Percentiles rank a stretch among this genome's conserved stretches.
Evolutionary conservation across 2,113 vertebrate species (phyloP).

Genomic region (Petromus typicus): DNA sequence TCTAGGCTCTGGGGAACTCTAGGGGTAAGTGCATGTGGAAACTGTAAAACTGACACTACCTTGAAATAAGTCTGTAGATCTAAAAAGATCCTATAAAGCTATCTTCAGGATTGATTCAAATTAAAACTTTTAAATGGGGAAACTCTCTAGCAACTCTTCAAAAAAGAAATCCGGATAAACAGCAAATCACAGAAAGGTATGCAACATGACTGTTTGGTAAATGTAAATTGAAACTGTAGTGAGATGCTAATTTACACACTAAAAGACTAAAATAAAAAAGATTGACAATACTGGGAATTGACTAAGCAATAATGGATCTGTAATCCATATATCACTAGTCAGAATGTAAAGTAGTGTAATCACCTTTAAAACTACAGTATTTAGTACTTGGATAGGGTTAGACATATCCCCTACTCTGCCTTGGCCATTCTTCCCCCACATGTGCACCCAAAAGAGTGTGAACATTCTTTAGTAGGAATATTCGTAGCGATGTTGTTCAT

Average conservation of each 20-base stretch:
- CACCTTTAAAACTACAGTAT: not conserved
- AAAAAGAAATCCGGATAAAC: constrained; percentile 15
- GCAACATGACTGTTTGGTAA: not conserved
- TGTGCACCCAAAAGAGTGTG: not conserved
- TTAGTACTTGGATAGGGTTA: not conserved
- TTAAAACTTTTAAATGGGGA: constrained; percentile 57
- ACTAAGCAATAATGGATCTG: not conserved
- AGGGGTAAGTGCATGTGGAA: not conserved
- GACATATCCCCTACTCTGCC: not conserved
- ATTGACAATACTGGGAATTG: not conserved
- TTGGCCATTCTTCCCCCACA: not conserved
- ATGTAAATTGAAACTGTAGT: not conserved
- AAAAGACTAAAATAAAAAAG: constrained; percentile 25
- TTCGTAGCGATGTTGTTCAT: constrained; percentile 34
- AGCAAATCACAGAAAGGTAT: not conserved
- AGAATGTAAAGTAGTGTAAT: not conserved
- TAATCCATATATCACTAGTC: not conserved
- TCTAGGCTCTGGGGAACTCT: not conserved
- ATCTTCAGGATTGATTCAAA: not conserved
- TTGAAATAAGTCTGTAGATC: not conserved
- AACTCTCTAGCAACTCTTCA: not conserved
- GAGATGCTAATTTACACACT: not conserved
- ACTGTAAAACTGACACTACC: constrained; percentile 10
- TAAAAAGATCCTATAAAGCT: constrained; percentile 30
- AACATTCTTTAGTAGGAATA: not conserved